These are phyloP conservation scores for Eupithecia vulgata DNA, from an alignment of 2,888 invertebrate genomes.

Conservation along the genomic window DNA sequence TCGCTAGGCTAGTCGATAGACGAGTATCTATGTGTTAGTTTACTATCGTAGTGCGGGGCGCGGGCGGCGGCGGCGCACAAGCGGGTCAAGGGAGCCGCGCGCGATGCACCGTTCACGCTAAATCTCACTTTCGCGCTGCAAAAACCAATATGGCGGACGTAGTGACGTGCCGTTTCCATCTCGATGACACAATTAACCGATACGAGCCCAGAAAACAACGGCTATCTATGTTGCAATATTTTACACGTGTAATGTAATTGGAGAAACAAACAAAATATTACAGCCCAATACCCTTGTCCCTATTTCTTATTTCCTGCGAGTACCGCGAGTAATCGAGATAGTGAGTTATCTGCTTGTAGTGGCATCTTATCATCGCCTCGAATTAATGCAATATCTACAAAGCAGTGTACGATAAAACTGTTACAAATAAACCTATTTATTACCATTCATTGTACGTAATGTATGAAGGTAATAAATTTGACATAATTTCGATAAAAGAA, in stretches of 20 bases:
- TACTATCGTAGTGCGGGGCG: conserved; percentile 70
- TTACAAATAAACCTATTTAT: conserved; percentile 48
- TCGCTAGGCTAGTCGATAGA: conserved; percentile 61
- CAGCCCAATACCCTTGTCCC: conserved; percentile 77
- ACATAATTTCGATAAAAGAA: conserved; percentile 53
- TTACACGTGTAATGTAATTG: conserved; percentile 73
- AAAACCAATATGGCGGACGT: conserved; percentile 74
- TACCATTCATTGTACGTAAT: conserved; percentile 52
- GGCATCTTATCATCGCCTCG: conserved; percentile 71
- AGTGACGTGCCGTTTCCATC: conserved; percentile 71
- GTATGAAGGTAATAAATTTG: conserved; percentile 49
- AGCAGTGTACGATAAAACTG: conserved; percentile 58
- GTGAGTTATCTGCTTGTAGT: conserved; percentile 65
- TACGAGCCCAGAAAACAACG: conserved; percentile 42
- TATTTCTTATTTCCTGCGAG: conserved; percentile 79
- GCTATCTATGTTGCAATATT: conserved; percentile 63
- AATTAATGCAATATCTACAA: conserved; percentile 67
- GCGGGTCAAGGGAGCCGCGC: conserved; percentile 82
- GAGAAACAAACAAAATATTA: conserved; percentile 71
- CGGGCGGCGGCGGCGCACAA: conserved; percentile 54
- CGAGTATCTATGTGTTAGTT: conserved; percentile 61
- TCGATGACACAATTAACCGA: conserved; percentile 65
- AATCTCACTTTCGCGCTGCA: conserved; percentile 84
- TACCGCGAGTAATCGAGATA: conserved; percentile 75
- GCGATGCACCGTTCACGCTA: conserved; percentile 82